Evolutionary conservation across 2,113 vertebrate species (phyloP).

Genomic region (Chelonoidis abingdonii): DNA sequence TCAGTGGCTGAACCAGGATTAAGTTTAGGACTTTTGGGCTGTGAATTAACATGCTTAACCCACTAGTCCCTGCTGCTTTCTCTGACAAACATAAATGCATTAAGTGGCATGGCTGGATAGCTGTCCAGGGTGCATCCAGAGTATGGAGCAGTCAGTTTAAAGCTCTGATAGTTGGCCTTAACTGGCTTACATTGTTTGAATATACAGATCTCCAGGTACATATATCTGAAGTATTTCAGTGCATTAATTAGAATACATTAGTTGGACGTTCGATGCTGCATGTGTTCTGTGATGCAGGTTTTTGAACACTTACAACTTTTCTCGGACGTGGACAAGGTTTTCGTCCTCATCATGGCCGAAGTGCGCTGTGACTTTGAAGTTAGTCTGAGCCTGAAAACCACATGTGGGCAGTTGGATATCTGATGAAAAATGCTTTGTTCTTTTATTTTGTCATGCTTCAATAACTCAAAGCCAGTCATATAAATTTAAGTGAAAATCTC

Average conservation of each 20-base stretch:
- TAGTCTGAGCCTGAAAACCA: rapidly evolving
- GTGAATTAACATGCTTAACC: background rate
- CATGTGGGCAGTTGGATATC: background rate
- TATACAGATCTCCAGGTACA: background rate
- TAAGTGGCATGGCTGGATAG: background rate
- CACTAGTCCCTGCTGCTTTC: background rate
- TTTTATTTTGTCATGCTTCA: background rate
- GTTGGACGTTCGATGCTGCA: background rate
- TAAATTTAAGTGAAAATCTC: background rate
- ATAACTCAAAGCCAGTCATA: background rate
- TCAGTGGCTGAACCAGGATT: background rate
- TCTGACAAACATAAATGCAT: rapidly evolving
- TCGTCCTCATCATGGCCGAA: rapidly evolving
- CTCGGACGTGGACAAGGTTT: background rate
- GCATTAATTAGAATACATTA: background rate
- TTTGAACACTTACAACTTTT: background rate
- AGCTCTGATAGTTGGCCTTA: background rate
- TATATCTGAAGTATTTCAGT: rapidly evolving
- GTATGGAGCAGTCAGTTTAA: background rate
- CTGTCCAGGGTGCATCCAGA: background rate
- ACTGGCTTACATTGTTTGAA: rapidly evolving
- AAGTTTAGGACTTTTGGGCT: background rate
- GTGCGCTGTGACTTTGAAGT: too few species aligned
- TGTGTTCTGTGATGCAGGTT: background rate
- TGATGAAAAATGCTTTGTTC: background rate